phyloP scores from a whole-genome alignment of 1,140 invertebrate genomes.

The Lysiphlebus fabarum region DNA sequence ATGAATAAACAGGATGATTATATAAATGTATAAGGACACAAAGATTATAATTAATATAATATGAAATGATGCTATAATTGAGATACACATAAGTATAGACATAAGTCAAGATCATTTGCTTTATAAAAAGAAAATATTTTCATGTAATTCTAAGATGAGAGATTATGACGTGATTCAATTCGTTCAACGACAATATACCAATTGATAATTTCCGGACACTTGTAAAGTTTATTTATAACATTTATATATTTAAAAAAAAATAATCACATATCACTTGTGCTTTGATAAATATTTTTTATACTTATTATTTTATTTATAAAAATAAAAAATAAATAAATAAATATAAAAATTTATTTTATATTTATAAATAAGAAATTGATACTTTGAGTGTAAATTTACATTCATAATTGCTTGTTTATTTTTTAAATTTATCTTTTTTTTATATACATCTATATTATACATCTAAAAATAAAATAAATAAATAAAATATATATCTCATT shows the following conservation, averaged over 20 bases:
- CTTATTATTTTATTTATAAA: too few relatives aligned
- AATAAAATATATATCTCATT: neutral
- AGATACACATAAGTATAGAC: conserved; percentile 8
- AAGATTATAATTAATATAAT: neutral
- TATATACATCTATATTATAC: neutral
- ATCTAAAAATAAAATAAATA: too few relatives aligned
- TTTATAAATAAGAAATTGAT: too few relatives aligned
- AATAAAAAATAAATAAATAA: too few relatives aligned
- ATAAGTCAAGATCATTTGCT: neutral
- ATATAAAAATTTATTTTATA: too few relatives aligned
- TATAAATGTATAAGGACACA: neutral
- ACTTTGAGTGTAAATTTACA: neutral
- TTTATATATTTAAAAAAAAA: too few relatives aligned
- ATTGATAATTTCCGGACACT: conserved; percentile 17
- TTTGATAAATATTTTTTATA: too few relatives aligned
- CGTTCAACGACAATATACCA: conserved; percentile 23
- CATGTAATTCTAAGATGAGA: conserved; percentile 23
- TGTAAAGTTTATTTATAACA: too few relatives aligned
- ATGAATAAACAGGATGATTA: too few relatives aligned
- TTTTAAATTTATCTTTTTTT: neutral
- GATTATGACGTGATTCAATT: conserved; percentile 27
- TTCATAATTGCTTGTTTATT: neutral
- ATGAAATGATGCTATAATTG: neutral
- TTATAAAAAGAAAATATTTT: conserved; percentile 24
- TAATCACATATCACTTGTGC: too few relatives aligned